These are phyloP conservation scores for Acrossocheilus fasciatus DNA, from an alignment of 2,797 vertebrate species.

Conservation along the genomic window DNA sequence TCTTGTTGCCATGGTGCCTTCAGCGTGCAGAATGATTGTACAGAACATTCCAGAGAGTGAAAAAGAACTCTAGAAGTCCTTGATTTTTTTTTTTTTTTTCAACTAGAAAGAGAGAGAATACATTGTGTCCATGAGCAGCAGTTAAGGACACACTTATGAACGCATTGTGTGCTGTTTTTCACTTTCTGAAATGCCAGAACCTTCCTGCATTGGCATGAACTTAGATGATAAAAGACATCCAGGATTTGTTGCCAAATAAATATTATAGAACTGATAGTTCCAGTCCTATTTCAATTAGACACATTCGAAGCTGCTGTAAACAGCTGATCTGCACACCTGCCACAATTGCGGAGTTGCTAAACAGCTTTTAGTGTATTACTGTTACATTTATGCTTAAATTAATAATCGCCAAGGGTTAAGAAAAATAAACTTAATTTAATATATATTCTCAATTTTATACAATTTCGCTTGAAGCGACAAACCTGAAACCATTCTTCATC, in stretches of 20 bases:
- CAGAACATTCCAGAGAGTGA: slow-evolving; percentile 62
- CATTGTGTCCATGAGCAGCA: slow-evolving; percentile 6
- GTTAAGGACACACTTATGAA: slow-evolving; percentile 25
- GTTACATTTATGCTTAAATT: not conserved
- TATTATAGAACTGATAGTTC: not conserved
- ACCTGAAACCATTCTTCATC: not conserved
- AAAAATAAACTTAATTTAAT: not conserved
- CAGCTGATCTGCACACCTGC: not conserved
- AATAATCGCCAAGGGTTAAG: not conserved
- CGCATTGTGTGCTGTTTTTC: not conserved
- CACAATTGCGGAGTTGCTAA: not conserved
- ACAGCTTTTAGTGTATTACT: not conserved
- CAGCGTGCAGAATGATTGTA: slow-evolving; percentile 66
- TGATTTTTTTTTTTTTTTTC: slow-evolving; percentile 51
- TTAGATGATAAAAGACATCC: not conserved
- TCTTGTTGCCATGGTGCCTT: slow-evolving; percentile 79
- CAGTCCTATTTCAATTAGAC: not conserved
- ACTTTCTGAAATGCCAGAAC: not conserved
- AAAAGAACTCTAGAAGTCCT: slow-evolving; percentile 57
- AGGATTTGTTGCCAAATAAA: not conserved
- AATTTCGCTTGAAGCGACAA: not conserved
- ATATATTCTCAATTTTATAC: not conserved
- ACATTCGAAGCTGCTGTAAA: not conserved
- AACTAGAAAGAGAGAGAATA: slow-evolving; percentile 49
- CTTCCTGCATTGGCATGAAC: not conserved